Evolutionary conservation across 2,113 vertebrate genomes (phyloP).

Genomic region (Pangasianodon gigas): DNA sequence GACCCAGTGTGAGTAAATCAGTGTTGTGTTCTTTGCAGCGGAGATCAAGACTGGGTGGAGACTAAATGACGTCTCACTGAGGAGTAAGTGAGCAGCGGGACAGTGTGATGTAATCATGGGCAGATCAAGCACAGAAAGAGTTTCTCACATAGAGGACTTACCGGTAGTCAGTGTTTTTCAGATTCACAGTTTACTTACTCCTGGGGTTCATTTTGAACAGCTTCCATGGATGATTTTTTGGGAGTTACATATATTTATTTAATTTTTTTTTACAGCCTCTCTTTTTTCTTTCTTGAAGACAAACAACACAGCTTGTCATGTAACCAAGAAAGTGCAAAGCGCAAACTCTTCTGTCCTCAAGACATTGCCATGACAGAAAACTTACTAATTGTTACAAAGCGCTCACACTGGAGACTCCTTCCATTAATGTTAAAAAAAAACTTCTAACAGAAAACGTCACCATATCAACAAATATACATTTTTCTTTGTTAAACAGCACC

Average conservation of each 20-base stretch:
- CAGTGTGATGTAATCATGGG: background rate
- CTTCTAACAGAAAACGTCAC: background rate
- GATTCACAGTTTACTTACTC: conserved; percentile 11
- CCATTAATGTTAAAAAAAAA: background rate
- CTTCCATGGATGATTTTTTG: background rate
- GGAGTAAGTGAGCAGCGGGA: background rate
- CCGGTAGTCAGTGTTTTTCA: background rate
- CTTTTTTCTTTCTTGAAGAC: background rate
- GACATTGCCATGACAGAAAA: background rate
- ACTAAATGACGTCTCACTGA: background rate
- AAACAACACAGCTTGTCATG: background rate
- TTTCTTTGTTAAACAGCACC: background rate
- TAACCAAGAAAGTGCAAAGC: background rate
- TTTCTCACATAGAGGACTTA: background rate
- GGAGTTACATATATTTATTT: background rate
- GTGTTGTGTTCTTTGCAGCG: background rate
- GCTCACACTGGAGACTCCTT: background rate
- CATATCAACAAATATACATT: background rate
- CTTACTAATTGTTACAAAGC: background rate
- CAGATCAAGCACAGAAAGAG: background rate
- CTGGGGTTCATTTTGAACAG: background rate
- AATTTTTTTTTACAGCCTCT: no score
- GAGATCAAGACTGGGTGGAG: conserved; percentile 1
- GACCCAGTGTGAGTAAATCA: conserved; percentile 12
- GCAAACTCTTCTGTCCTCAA: background rate